Percentiles rank a stretch among this genome's conserved stretches.
Conservation (phyloP, 2,888 invertebrate genomes). For the Synergus japonicus region DNA sequence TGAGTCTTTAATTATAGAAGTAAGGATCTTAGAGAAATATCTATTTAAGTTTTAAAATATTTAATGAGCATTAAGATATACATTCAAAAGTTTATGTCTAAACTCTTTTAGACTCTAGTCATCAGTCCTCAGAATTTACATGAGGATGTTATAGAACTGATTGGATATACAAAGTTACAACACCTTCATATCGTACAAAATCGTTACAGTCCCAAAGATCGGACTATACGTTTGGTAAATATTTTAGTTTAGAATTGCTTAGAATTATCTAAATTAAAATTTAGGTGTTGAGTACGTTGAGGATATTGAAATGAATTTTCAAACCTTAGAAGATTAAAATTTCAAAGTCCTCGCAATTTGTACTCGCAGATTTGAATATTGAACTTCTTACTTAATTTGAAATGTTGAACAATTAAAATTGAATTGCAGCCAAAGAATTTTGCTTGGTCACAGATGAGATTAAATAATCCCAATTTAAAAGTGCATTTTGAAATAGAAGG, state of each 20-base stretch:
- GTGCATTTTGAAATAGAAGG: slow-evolving; percentile 86
- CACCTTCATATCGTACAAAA: slow-evolving; percentile 88
- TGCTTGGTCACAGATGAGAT: slow-evolving; percentile 79
- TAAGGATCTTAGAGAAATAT: background rate
- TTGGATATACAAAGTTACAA: slow-evolving; percentile 82
- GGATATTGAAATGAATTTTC: slow-evolving; percentile 51
- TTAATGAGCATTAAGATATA: slow-evolving; percentile 8
- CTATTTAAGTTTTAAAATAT: background rate
- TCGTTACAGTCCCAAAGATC: slow-evolving; percentile 81
- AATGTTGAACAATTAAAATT: slow-evolving; percentile 15
- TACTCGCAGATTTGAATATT: too few species aligned
- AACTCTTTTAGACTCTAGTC: slow-evolving; percentile 79
- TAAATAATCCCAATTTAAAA: slow-evolving; percentile 81
- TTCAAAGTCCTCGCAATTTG: background rate
- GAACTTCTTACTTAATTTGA: background rate
- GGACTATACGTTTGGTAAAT: slow-evolving; percentile 78
- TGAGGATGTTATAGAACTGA: slow-evolving; percentile 84
- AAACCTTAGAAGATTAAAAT: background rate
- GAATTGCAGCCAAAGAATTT: slow-evolving; percentile 69
- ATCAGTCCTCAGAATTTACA: slow-evolving; percentile 87
- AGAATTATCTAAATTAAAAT: background rate
- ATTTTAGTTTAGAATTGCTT: slow-evolving; percentile 61
- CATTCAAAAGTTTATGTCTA: background rate
- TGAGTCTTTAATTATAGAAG: slow-evolving; percentile 66
- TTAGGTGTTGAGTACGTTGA: background rate